Conservation (phyloP, 2,888 invertebrate species). For the Lepidocyrtoides sp. region DNA sequence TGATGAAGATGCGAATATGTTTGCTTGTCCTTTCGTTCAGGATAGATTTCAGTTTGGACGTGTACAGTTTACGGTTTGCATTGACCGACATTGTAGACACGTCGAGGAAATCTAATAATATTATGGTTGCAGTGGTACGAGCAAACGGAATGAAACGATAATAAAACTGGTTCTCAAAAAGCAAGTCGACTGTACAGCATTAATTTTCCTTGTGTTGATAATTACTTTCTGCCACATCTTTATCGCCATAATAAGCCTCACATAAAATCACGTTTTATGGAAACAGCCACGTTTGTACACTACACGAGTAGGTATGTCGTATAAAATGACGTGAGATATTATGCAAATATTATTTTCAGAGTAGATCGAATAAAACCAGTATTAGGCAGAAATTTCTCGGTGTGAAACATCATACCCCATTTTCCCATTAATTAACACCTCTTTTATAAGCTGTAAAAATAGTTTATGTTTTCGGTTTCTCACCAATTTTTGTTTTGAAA, state of each 20-base stretch:
- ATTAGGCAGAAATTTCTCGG: no score
- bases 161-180: no score
- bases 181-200: neutral
- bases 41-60: neutral
- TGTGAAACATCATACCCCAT: no score
- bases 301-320: neutral
- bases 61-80: neutral
- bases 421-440: no score
- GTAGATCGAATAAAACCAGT: no score
- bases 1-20: neutral
- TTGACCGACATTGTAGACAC: neutral
- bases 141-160: neutral
- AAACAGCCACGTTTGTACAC: neutral
- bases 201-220: conserved; percentile 17
- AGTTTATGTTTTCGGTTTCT: no score
- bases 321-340: no score
- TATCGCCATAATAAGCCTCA: neutral
- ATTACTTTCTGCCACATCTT: conserved; percentile 38
- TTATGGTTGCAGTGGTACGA: neutral
- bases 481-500: no score
- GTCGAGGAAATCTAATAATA: no score
- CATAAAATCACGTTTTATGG: neutral
- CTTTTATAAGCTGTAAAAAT: no score
- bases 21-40: no score
- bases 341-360: no score